Conservation (phyloP, 1,140 invertebrate species). For the Zeugodacus cucurbitae region DNA sequence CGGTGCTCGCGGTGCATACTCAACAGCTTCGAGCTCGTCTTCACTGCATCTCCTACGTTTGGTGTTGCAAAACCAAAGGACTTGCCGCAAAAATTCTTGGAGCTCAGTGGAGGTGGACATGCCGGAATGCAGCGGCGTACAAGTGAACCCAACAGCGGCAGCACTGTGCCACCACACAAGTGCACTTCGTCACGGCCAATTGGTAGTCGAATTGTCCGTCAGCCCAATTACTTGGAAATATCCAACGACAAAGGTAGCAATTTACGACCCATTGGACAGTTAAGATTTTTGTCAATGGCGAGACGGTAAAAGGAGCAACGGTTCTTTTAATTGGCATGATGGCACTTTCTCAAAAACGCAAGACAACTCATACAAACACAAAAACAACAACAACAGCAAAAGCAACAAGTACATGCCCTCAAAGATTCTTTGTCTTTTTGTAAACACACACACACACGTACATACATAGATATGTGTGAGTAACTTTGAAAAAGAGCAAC, state of each 20-base stretch:
- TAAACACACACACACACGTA: background rate
- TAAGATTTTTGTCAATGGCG: slow-evolving; percentile 23
- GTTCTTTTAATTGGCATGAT: slow-evolving; percentile 28
- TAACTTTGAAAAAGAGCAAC: background rate
- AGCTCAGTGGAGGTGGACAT: slow-evolving; percentile 8
- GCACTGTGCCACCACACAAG: background rate
- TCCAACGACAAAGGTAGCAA: background rate
- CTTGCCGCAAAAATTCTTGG: slow-evolving; percentile 25
- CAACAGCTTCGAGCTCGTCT: background rate
- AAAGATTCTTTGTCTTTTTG: background rate
- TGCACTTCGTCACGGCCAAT: slow-evolving; percentile 18
- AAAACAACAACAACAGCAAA: background rate
- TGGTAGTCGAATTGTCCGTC: background rate
- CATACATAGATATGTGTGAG: background rate
- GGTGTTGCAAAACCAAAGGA: background rate
- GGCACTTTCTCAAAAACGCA: slow-evolving; percentile 2
- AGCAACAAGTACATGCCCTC: background rate
- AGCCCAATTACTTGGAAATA: slow-evolving; percentile 18
- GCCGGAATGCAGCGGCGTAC: slow-evolving; percentile 3
- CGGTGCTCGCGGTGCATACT: background rate
- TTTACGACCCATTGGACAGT: background rate
- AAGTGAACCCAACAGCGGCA: background rate
- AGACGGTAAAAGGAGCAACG: slow-evolving; percentile 18
- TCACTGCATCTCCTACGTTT: background rate
- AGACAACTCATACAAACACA: background rate